Evolutionary conservation across 2,797 vertebrate genomes (phyloP).

Genomic region (Aeoliscus strigatus): DNA sequence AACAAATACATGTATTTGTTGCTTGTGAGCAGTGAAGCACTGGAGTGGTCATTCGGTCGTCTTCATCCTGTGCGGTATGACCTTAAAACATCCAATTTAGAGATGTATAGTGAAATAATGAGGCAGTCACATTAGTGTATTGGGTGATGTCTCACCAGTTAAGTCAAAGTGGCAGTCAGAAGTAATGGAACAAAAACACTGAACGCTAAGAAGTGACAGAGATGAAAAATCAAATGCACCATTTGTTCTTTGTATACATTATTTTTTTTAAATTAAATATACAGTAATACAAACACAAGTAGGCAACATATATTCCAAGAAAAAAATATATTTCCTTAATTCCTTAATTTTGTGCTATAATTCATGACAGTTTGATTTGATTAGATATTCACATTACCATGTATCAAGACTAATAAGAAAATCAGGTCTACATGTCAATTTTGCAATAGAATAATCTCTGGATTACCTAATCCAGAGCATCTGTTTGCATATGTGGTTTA

Average conservation of each 20-base stretch:
- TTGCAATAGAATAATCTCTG: too few species aligned
- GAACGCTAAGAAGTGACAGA: not conserved
- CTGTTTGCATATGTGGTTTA: too few species aligned
- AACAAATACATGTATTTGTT: conserved; percentile 33
- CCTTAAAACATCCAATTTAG: conserved; percentile 54
- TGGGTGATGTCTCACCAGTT: conserved; percentile 32
- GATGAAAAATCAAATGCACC: conserved; percentile 42
- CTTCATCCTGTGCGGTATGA: conserved; percentile 43
- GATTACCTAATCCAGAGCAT: too few species aligned
- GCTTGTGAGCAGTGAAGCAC: conserved; percentile 34
- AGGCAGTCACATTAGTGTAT: conserved; percentile 37
- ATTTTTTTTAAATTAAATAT: too few species aligned
- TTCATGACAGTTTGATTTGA: too few species aligned
- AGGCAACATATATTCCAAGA: too few species aligned
- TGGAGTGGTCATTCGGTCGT: conserved; percentile 34
- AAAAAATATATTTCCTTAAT: conserved; percentile 44
- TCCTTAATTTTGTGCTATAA: too few species aligned
- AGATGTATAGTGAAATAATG: conserved; percentile 55
- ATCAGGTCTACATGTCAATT: too few species aligned
- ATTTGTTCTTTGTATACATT: conserved; percentile 31
- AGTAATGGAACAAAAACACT: conserved; percentile 11
- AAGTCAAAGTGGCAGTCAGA: conserved; percentile 47
- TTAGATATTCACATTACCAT: too few species aligned
- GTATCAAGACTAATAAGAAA: too few species aligned
- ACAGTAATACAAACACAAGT: too few species aligned